Conservation (phyloP, 2,113 vertebrate species). For the Neolamprologus hecqui region DNA sequence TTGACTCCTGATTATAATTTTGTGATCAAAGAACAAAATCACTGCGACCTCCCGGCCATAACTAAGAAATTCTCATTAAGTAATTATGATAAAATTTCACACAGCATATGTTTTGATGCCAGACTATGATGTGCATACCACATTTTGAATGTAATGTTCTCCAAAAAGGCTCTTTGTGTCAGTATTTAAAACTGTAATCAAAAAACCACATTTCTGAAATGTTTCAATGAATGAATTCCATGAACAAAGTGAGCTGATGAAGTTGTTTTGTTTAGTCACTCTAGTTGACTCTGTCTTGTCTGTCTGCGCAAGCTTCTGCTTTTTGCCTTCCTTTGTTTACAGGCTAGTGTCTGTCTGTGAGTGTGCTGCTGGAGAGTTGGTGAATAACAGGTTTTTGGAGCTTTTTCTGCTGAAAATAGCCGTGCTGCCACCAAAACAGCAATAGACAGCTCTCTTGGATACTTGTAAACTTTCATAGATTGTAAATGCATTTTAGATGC, state of each 20-base stretch:
- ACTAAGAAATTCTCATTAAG: background rate
- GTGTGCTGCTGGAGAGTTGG: background rate
- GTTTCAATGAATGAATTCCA: background rate
- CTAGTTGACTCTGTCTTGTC: background rate
- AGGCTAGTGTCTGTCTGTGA: background rate
- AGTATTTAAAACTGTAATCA: background rate
- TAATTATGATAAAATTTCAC: background rate
- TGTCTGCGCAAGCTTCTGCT: background rate
- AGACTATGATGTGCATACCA: background rate
- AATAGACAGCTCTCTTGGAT: background rate
- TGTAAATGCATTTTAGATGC: background rate
- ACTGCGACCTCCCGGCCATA: background rate
- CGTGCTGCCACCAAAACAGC: background rate
- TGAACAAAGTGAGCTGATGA: background rate
- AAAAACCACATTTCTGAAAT: background rate
- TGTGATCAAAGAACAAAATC: background rate
- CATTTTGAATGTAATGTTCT: background rate
- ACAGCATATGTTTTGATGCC: background rate
- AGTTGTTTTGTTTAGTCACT: background rate
- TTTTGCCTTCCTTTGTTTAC: background rate
- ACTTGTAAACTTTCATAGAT: background rate
- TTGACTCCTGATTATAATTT: background rate
- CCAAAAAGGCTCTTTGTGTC: background rate
- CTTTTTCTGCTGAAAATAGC: background rate
- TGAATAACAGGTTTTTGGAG: background rate